Percentiles rank a stretch among this genome's conserved stretches.
Conservation (phyloP, 2,113 vertebrate species). For the Lethenteron camtschaticum region DNA sequence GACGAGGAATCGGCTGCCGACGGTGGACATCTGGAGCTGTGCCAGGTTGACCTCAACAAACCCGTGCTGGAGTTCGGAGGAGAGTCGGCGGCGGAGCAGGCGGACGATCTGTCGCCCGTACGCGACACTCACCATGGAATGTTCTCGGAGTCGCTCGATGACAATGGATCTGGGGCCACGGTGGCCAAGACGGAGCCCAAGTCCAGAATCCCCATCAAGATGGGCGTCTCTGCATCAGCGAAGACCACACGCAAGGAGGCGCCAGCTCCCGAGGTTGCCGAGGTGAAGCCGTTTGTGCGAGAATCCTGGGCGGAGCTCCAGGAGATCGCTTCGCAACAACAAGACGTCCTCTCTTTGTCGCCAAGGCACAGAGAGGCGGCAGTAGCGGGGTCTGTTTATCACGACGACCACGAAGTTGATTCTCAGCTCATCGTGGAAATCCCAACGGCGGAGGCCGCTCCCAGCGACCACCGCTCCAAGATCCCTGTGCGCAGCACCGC, state of each 20-base stretch:
- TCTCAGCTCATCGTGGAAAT: background rate
- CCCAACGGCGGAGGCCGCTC: background rate
- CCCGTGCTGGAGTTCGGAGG: too few species aligned
- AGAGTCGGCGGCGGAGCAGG: too few species aligned
- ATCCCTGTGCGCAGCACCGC: conserved; percentile 1
- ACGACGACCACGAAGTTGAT: background rate
- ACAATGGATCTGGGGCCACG: conserved; percentile 5
- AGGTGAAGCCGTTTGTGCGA: conserved; percentile 22
- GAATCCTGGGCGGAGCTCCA: conserved; percentile 68
- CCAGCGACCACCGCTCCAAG: background rate
- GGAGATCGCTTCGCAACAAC: conserved; percentile 25
- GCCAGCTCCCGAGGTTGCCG: conserved; percentile 18
- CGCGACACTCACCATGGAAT: too few species aligned
- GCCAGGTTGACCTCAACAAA: too few species aligned
- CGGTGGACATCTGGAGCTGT: too few species aligned
- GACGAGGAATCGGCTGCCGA: too few species aligned
- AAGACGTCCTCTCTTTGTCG: conserved; percentile 22
- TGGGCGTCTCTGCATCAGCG: conserved; percentile 37
- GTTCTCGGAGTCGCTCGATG: too few species aligned
- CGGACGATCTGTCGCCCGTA: too few species aligned
- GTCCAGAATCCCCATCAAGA: conserved; percentile 47
- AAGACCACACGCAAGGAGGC: conserved; percentile 36
- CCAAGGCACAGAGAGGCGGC: conserved; percentile 21
- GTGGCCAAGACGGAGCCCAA: conserved; percentile 30
- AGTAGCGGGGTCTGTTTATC: too few species aligned